Evolutionary conservation across 2,888 invertebrate species (phyloP), one percentile per base, ranked within the genome.

Genomic region (Zeuzera pyrina): DNA sequence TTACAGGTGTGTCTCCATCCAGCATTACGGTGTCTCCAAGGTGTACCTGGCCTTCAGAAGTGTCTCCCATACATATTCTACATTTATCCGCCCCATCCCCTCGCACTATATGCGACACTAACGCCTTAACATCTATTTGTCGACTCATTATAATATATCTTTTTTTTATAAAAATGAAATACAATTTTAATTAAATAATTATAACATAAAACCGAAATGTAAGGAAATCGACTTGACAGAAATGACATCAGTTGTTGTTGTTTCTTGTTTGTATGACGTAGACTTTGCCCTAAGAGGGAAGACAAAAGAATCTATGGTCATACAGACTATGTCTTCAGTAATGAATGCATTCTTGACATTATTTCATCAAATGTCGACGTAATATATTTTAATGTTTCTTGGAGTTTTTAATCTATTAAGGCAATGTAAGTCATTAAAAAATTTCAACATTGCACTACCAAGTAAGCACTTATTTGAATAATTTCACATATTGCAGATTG

Each of bases 1-100:
- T 72, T 14, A 81, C 65, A 10, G 76, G 59, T 40, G 62, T 68
- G 16, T 79, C 79, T 15, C 70, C 78, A 21, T 79, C 77, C 64
- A 72, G 63, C 74, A 81, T 72, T 3, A 83, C 79, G 1, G 81
- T 79, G 39, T 83, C 83, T 34, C 67, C 66, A 22, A 83, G 62
- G 40, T 68, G 68, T 14, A 83, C 79, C 52, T 74, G 78, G 3
- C 83, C 83, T 39, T 81, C 76, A 1, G 67, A 53, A 1, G 83
- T 81, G 33, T 77, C 79, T 1, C 81, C 79, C 76, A 83, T 69
- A 41, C 83, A 83, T 44, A 81, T 81, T 48, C 81, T 58, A 45
- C 81, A 83, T 65, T 63, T 73, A 35, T 81, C 69, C 24, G 57
- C 50, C 2, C 83, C 83, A 42, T 83, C 81, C 39, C 81, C 79